These are phyloP conservation scores for Ctenosaura bakeri DNA, from an alignment of 2,797 vertebrate species.

Conservation along the genomic window DNA sequence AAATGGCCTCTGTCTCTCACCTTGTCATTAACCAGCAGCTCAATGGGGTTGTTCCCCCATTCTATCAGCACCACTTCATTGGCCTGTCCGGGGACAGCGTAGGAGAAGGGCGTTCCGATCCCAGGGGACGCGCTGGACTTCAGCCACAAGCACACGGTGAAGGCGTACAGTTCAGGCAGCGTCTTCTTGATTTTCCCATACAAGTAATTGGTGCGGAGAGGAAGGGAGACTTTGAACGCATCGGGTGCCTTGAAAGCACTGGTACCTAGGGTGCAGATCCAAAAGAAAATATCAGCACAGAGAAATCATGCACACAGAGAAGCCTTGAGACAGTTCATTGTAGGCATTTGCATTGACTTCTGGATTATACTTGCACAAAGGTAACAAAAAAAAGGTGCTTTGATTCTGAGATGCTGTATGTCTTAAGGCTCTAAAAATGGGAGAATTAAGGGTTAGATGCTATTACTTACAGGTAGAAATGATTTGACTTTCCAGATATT, in stretches of 20 bases:
- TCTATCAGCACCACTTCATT: slow-evolving; percentile 99
- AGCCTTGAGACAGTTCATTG: too few species aligned
- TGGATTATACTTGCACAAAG: too few species aligned
- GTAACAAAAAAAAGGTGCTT: too few species aligned
- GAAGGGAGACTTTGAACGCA: slow-evolving; percentile 95
- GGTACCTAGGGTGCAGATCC: slow-evolving; percentile 81
- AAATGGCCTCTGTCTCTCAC: slow-evolving; percentile 73
- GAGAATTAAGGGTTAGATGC: too few species aligned
- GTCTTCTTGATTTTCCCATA: slow-evolving; percentile 97
- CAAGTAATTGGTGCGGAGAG: slow-evolving; percentile 96
- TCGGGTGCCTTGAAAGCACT: slow-evolving; percentile 96
- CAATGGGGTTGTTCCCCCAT: slow-evolving; percentile 98
- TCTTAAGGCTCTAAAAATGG: too few species aligned
- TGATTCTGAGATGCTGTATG: too few species aligned
- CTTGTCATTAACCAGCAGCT: slow-evolving; percentile 97
- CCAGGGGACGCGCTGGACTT: slow-evolving; percentile 93
- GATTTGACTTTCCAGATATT: too few species aligned
- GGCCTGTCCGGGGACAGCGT: slow-evolving; percentile 94
- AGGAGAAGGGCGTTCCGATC: slow-evolving; percentile 97
- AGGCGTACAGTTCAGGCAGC: slow-evolving; percentile 95
- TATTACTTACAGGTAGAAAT: too few species aligned
- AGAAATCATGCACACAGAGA: neutral
- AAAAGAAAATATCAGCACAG: slow-evolving; percentile 21
- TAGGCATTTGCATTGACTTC: too few species aligned
- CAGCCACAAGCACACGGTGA: slow-evolving; percentile 98